Percentiles rank a stretch among this genome's conserved stretches.
Conservation (phyloP, 2,888 invertebrate species). For the Nomada flava region DNA sequence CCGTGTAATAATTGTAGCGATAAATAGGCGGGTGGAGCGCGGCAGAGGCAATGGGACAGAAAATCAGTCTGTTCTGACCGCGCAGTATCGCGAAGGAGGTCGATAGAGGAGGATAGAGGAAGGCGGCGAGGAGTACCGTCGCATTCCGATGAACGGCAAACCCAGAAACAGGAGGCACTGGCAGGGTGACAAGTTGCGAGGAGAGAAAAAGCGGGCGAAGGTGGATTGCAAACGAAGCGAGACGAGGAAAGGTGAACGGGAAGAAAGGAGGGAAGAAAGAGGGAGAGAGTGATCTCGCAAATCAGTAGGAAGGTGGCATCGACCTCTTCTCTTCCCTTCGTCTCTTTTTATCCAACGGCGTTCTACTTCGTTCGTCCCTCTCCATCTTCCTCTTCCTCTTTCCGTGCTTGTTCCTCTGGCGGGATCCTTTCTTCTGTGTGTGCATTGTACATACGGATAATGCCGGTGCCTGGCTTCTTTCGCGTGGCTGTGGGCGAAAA, state of each 20-base stretch:
- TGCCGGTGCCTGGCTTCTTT: conserved; percentile 57
- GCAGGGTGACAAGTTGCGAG: conserved; percentile 52
- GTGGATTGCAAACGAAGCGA: conserved; percentile 13
- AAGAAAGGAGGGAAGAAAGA: not conserved
- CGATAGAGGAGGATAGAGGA: conserved; percentile 18
- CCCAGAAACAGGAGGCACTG: conserved; percentile 51
- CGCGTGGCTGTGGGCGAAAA: conserved; percentile 58
- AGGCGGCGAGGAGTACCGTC: conserved; percentile 24
- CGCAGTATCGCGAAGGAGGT: conserved; percentile 43
- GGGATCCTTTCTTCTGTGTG: conserved; percentile 62
- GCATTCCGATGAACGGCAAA: conserved; percentile 54
- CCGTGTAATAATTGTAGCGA: conserved; percentile 52
- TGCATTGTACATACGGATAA: conserved; percentile 60
- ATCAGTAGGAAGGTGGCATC: conserved; percentile 66
- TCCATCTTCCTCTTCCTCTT: conserved; percentile 13
- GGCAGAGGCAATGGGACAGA: conserved; percentile 48
- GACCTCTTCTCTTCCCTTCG: conserved; percentile 47
- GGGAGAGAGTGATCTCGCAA: conserved; percentile 60
- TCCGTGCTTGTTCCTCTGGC: conserved; percentile 21
- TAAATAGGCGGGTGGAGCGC: conserved; percentile 40
- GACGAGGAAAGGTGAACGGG: conserved; percentile 5
- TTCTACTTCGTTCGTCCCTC: conserved; percentile 5
- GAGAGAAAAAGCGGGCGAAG: conserved; percentile 29
- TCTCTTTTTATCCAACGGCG: conserved; percentile 12
- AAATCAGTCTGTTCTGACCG: conserved; percentile 51